These are phyloP conservation scores for Chaetodon trifasciatus DNA, from an alignment of 2,797 vertebrate genomes.

Conservation along the genomic window DNA sequence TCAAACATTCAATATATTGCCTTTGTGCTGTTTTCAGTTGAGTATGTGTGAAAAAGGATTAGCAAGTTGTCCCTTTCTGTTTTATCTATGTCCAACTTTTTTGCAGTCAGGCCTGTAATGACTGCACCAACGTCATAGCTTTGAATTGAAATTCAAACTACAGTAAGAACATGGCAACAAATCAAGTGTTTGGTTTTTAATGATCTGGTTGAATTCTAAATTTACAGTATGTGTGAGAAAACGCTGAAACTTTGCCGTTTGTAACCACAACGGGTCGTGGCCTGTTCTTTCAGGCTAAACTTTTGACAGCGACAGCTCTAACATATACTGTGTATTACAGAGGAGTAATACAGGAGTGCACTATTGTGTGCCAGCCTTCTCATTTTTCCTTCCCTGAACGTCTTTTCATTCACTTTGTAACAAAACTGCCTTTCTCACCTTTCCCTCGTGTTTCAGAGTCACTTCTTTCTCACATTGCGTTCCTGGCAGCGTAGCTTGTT, in stretches of 20 bases:
- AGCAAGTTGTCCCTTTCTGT: no score
- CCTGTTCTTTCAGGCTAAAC: background rate
- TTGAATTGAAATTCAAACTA: background rate
- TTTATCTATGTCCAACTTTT: no score
- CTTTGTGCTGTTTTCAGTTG: no score
- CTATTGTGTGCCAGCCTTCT: background rate
- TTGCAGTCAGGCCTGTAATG: background rate
- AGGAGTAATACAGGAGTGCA: background rate
- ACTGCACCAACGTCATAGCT: background rate
- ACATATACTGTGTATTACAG: background rate
- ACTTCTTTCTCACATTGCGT: conserved; percentile 15
- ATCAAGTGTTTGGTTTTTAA: background rate
- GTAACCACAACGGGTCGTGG: background rate
- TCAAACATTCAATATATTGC: no score
- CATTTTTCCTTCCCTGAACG: conserved; percentile 16
- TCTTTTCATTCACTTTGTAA: conserved; percentile 34
- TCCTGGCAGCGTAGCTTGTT: conserved; percentile 29
- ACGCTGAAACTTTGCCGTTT: background rate
- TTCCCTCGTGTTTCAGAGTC: conserved; percentile 27
- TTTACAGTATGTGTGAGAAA: background rate
- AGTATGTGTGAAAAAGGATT: no score
- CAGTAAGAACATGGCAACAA: background rate
- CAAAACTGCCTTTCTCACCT: conserved; percentile 37
- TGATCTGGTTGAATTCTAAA: background rate
- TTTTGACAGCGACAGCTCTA: background rate